A percentile compares a stretch with the other conserved stretches of the same genome.
phyloP scores from a whole-genome alignment of 1,140 invertebrate genomes.

The Daktulosphaira vitifoliae region DNA sequence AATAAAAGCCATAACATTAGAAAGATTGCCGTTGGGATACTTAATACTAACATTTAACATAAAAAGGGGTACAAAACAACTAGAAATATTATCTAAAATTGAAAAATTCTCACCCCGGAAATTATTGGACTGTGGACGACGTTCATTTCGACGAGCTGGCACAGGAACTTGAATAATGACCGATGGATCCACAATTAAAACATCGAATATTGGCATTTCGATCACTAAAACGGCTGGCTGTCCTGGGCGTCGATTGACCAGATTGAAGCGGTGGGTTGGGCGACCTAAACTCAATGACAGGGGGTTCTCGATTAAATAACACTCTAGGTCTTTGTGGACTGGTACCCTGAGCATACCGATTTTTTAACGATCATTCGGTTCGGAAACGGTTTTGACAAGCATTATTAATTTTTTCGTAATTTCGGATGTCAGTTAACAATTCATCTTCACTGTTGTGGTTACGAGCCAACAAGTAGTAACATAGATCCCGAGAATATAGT shows the following conservation, averaged over 20 bases:
- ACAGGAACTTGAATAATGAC: not conserved
- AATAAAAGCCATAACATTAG: not conserved
- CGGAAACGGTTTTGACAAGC: not conserved
- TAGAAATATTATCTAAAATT: not conserved
- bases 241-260: too few relatives aligned
- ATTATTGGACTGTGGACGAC: not conserved
- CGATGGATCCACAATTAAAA: not conserved
- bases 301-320: too few relatives aligned
- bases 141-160: not conserved
- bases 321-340: too few relatives aligned
- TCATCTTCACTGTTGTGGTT: not conserved
- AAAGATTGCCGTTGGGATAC: not conserved
- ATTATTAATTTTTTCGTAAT: not conserved
- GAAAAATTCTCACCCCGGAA: too few relatives aligned
- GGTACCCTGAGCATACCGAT: not conserved
- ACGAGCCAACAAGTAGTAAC: not conserved
- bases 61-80: conserved; percentile 1
- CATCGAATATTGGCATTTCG: not conserved
- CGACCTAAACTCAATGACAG: too few relatives aligned
- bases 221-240: too few relatives aligned
- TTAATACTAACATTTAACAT: not conserved
- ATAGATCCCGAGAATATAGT: not conserved
- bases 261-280: too few relatives aligned
- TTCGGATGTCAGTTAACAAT: not conserved
- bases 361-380: not conserved